Base-by-base conservation (phyloP, 2,113 vertebrate species). In the Ochotona princeps region DNA sequence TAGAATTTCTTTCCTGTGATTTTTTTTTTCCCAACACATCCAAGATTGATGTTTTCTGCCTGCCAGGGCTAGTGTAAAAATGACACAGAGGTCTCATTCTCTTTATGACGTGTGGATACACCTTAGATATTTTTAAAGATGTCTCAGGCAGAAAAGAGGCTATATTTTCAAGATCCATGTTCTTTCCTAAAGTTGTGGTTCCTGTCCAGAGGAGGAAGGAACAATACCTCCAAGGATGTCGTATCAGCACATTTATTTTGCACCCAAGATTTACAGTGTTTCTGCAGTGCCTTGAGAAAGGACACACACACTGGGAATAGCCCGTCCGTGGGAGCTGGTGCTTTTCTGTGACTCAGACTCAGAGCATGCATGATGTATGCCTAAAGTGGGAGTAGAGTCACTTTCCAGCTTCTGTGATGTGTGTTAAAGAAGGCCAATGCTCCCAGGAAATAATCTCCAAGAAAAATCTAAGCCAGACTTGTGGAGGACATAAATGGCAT, bases 41-140 rank as follows among this genome's bases (percentile, higher is more conserved):
- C 10, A 60, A 54, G 87, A 79, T 86, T 74, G 61, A 93, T 35
- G 21, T 82, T n/a, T 23, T 76, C 44, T 70, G 44, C 63, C 44
- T 4, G 26, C 63, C 26, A 7, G 66, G 32, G 35, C 76, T 84
- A 78, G 86, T 70, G 85, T 94, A 65, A 83, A 79, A 75, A 89
- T 91, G 89, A 93, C 89, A 87, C 32, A 25, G 21, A 89, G 18
- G 13, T 79, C 47, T 82, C 85, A 82, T 78, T 49, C 93, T 94
- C 93, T 87, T 83, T 89, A 79, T 73, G 49, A 74, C 66, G 25
- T 75, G 49, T 63, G 94, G 26, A 49, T 88, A 49, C 1, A 63
- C 89, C 85, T 75, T 93, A 86, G 89, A 93, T 69, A 92, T 88
- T 90, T 83, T 51, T 91, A 92, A 94, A 87, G 69, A 87, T 49